Evolutionary conservation across 2,797 vertebrate species (phyloP).

Genomic region (Apogon talboti): DNA sequence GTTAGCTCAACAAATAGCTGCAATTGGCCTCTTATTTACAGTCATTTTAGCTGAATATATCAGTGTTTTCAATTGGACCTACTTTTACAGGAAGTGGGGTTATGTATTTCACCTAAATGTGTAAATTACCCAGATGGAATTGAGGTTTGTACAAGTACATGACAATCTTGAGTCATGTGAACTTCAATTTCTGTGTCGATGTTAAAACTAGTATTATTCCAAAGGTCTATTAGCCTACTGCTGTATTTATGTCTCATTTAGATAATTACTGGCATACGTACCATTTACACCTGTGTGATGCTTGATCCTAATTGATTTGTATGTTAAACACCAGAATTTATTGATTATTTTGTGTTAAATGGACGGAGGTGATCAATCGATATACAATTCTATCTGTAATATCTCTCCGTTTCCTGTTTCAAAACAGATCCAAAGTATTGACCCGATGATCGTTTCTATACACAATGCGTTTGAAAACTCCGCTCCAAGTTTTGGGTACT

Average conservation of each 20-base stretch:
- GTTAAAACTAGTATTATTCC: conserved; percentile 13
- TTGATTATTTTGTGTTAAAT: conserved; percentile 6
- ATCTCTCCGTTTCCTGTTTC: conserved; percentile 86
- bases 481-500: conserved; percentile 86
- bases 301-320: conserved; percentile 49
- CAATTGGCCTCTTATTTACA: conserved; percentile 13
- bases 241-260: conserved; percentile 28
- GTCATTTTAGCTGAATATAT: conserved; percentile 7
- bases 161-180: no score
- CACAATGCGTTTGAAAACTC: conserved; percentile 91
- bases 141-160: conserved; percentile 37
- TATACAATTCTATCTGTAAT: conserved; percentile 50
- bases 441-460: conserved; percentile 91
- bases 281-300: conserved; percentile 29
- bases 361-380: conserved; percentile 30
- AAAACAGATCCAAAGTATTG: conserved; percentile 95
- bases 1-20: conserved; percentile 6
- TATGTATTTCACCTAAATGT: conserved; percentile 13
- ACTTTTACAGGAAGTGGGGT: conserved; percentile 8
- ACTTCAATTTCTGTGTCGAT: conserved; percentile 40
- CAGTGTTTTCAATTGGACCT: conserved; percentile 12
- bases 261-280: conserved; percentile 9
- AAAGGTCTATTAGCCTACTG: conserved; percentile 9
- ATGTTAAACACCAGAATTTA: conserved; percentile 58
- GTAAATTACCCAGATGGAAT: conserved; percentile 26